Percentiles rank a stretch among this genome's conserved stretches.
Conservation (phyloP, 1,140 invertebrate species). For the Nephila pilipes region DNA sequence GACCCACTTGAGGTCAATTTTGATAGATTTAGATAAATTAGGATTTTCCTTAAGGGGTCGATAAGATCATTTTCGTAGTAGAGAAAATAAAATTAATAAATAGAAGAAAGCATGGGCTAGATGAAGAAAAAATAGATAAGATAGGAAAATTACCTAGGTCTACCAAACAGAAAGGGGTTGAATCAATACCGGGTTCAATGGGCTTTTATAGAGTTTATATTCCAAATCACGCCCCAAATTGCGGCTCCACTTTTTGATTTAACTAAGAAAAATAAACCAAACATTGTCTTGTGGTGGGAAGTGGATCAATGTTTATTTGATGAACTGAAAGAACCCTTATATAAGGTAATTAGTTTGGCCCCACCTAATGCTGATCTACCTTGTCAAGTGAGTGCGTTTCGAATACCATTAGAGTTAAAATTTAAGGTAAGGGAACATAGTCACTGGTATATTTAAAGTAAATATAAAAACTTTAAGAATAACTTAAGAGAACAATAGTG, state of each 20-base stretch:
- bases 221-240: slow-evolving; percentile 79
- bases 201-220: slow-evolving; percentile 77
- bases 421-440: no score
- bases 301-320: slow-evolving; percentile 60
- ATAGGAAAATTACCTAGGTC: slow-evolving; percentile 37
- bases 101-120: not conserved
- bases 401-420: no score
- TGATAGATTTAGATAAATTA: not conserved
- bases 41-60: not conserved
- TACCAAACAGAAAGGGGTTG: slow-evolving; percentile 46
- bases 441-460: no score
- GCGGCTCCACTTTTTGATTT: slow-evolving; percentile 79
- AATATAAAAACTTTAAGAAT: no score
- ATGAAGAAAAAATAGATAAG: slow-evolving; percentile 54
- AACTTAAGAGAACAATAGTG: no score
- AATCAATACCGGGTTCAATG: slow-evolving; percentile 65
- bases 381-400: not conserved
- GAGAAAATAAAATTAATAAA: slow-evolving; percentile 73
- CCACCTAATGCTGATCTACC: not conserved
- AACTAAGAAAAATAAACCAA: not conserved
- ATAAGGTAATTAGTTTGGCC: not conserved
- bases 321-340: slow-evolving; percentile 20
- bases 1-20: slow-evolving; percentile 39
- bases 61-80: slow-evolving; percentile 15
- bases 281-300: not conserved